Conservation (phyloP, 2,113 vertebrate species). For the Calcarius ornatus region DNA sequence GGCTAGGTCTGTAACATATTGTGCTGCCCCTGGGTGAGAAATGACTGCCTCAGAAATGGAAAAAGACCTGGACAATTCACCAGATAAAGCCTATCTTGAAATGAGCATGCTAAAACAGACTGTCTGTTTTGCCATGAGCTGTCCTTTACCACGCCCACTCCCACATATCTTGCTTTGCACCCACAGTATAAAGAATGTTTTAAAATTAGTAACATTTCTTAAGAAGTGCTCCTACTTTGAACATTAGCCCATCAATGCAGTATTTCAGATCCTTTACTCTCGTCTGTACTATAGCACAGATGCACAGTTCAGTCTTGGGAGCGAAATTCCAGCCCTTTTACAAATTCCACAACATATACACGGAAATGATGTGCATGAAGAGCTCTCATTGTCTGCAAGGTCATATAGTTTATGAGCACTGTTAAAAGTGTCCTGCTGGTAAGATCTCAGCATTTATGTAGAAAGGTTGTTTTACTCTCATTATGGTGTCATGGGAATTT, state of each 20-base stretch:
- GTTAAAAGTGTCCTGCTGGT: not conserved
- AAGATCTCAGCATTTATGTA: not conserved
- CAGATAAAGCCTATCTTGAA: not conserved
- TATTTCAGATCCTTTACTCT: accelerated
- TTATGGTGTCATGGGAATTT: not conserved
- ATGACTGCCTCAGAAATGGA: not conserved
- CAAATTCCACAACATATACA: not conserved
- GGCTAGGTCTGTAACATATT: not conserved
- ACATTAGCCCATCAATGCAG: not conserved
- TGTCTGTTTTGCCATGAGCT: not conserved
- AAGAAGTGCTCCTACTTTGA: not conserved
- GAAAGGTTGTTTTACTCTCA: not conserved
- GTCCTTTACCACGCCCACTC: not conserved
- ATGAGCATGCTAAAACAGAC: not conserved
- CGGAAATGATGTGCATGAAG: not conserved
- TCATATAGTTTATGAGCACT: not conserved
- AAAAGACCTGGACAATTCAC: not conserved
- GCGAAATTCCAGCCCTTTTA: not conserved
- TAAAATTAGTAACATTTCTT: not conserved
- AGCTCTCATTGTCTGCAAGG: not conserved
- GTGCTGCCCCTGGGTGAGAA: not conserved
- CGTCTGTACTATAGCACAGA: not conserved
- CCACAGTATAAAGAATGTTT: not conserved
- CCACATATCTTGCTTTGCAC: not conserved
- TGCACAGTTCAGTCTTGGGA: not conserved